Percentiles rank a stretch among this genome's conserved stretches.
Conservation (phyloP, 1,140 invertebrate genomes). For the Oncopodura yosiiana region DNA sequence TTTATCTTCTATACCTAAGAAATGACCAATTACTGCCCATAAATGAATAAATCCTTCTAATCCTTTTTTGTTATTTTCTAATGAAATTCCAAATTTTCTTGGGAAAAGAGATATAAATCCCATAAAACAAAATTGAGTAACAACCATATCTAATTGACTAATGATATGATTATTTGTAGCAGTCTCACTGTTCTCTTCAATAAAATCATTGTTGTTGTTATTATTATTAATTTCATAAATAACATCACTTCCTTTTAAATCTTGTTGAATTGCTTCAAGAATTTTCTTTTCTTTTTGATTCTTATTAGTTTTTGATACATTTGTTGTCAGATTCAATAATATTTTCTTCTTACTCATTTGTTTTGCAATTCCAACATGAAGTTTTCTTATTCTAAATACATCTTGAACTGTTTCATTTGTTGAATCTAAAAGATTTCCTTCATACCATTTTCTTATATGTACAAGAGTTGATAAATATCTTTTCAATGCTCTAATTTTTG, state of each 20-base stretch:
- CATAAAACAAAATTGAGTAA: constrained; percentile 79
- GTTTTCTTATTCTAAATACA: constrained; percentile 9
- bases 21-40: constrained; percentile 44
- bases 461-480: constrained; percentile 29
- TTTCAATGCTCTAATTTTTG: constrained; percentile 12
- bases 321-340: background rate
- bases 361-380: constrained; percentile 18
- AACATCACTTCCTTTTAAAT: background rate
- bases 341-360: background rate
- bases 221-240: background rate
- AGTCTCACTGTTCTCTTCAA: background rate
- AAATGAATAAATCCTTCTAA: constrained; percentile 44
- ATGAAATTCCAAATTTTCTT: constrained; percentile 42
- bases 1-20: constrained; percentile 44
- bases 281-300: background rate
- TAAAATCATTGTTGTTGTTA: background rate
- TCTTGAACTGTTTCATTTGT: constrained; percentile 15
- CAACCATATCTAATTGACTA: constrained; percentile 67
- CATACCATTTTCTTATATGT: constrained; percentile 32
- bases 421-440: constrained; percentile 14
- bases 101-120: constrained; percentile 60
- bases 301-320: background rate
- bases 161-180: constrained; percentile 29
- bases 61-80: constrained; percentile 34
- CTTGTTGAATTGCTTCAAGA: background rate